Evolutionary conservation across 1,140 invertebrate species (phyloP), one percentile per base, ranked within the genome.

Genomic region (Neelides sp.): DNA sequence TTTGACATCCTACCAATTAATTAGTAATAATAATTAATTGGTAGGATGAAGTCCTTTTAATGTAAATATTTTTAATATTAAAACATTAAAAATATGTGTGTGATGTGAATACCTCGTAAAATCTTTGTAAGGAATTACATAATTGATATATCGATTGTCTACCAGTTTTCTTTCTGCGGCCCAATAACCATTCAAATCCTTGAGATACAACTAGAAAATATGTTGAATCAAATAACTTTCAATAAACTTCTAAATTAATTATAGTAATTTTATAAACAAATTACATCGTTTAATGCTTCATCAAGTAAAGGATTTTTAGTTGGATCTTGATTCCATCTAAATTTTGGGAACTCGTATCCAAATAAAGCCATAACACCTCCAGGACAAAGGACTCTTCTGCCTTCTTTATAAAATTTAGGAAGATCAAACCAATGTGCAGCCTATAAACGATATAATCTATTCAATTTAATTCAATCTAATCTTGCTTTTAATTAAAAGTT

Each of bases 361-460:
- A 65, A 71, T 1, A 67, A 57, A 10, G 69, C 66, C 10, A 73
- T 35, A 4, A 69, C 63, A 4, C 71, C 71, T 27, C 65, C 63
- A 4, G 66, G 64, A 15, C 56, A 54, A 5, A 74, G 53, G 23
- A 72, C 57, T 50, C 72, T 52, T 19, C 61, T 55, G 2, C 63
- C 68, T 61, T 75, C 73, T 20, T 53, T 48, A 48, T 66, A 73
- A 57, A 75, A 74, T 41, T 61, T 62, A 2, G 64, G 63, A 10
- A 66, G 36, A 52, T 74, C 64, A 54, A 74, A 67, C 73, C 72
- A 74, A 48, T 75, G 73, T 40, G 67, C 59, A 13, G 69, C 54
- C n/a, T n/a, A n/a, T n/a, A n/a, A n/a, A n/a, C n/a, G n/a, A n/a
- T n/a, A n/a, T n/a, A n/a, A n/a, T n/a, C n/a, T n/a, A n/a, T n/a